Base-by-base conservation (phyloP, 2,113 vertebrate genomes). In the Etia nguti region DNA sequence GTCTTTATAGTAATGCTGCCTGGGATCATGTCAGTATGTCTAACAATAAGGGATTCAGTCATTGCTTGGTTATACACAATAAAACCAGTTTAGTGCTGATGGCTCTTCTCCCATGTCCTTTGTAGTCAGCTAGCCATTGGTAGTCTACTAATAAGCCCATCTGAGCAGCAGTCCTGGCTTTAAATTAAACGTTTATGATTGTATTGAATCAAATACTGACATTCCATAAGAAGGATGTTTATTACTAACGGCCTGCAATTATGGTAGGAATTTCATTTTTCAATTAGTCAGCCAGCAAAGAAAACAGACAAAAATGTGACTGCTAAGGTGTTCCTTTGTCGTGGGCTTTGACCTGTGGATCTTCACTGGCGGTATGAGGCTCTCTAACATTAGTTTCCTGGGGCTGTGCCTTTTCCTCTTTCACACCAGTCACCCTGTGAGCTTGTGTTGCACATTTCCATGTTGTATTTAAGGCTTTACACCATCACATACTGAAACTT, bases 331-430 rank as follows among this genome's bases (percentile, higher is more conserved):
- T 1, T 13, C 56, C 13, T 62, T 57, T 41, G 2, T 13, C 3
- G 5, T 75, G 68, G 68, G 9, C 41, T 4, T 29, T 55, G n/a
- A 75, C 43, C 43, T 81, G 52, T n/a, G 54, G 80, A 26, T 13
- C n/a, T 26, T 46, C 80, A 62, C 46, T 57, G 83, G 79, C 50
- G 54, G 87, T 70, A 34, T 54, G 80, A 84, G 16, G 26, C 68
- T 88, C 68, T 86, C 89, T 80, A 24, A 88, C 79, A 26, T 29
- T 20, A 92, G 86, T 90, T 92, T 92, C 90, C 18, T 80, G 80
- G 92, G 70, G 60, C 60, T 84, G 86, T 70, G 81, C 82, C 65
- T 73, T 82, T 79, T 43, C 26, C 57, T 31, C 65, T 80, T 22
- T 50, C 52, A 79, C 43, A 77, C 26, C 70, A 50, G 10, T 77